Evolutionary conservation across 2,113 vertebrate species (phyloP), one percentile per base, ranked within the genome.

Genomic region (Tangachromis dhanisi): DNA sequence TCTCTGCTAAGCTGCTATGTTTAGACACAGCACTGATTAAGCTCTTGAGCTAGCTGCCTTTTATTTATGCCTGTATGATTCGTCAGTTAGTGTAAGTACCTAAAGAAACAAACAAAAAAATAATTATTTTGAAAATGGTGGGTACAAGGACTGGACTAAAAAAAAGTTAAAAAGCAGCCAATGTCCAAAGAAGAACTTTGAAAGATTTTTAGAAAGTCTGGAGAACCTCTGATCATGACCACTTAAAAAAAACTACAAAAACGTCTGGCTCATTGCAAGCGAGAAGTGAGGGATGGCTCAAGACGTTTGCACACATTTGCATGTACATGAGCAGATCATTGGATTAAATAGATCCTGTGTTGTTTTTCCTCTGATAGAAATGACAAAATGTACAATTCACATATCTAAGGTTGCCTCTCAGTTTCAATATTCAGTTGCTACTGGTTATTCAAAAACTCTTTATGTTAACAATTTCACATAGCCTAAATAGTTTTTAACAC

Each of bases 71-170:
- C 10, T 38, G 33, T 1, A 13, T 38, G 19, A 66, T 66, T 66
- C 3, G 4, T 38, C 0, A 7, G 61, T 66, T n/a, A 38, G 33
- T 66, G 61, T 38, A 66, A 38, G 61, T 38, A 38, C 10, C 33
- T 21, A 38, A 38, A 21, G 61, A 66, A 38, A 66, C 0, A 66
- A 33, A 61, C 5, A 38, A 38, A 66, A 0, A 35, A 35, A 2
- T 4, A 3, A 6, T 1, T 35, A 0, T 7, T 38, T 38, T 66
- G 33, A 66, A 66, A 66, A 38, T 21, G 19, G 10, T 35, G 10
- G 7, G 61, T 21, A 38, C 1, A 21, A 66, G 3, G 33, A 66
- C 61, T 66, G 31, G 61, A 35, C 61, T 35, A 35, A 66, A 63
- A 35, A 1, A n/a, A 7, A 35, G 31, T 35, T 66, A 2, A 68